Conservation (phyloP, 1,140 invertebrate genomes). For the Danaus melanippus region DNA sequence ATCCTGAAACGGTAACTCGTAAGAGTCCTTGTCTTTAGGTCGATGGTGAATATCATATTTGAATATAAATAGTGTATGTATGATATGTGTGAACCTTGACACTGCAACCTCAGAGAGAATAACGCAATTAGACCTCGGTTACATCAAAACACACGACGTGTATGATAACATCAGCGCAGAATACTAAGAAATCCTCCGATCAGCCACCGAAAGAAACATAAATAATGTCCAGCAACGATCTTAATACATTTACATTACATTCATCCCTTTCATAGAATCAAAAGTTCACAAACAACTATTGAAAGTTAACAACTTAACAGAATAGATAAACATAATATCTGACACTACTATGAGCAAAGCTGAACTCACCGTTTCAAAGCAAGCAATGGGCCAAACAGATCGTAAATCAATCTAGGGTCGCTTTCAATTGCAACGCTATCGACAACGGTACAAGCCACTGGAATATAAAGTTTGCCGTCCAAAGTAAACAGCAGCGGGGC, state of each 20-base stretch:
- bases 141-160: conserved; percentile 49
- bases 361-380: conserved; percentile 55
- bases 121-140: conserved; percentile 42
- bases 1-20: too few relatives aligned
- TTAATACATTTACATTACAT: too few relatives aligned
- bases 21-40: too few relatives aligned
- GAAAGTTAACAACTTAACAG: too few relatives aligned
- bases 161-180: conserved; percentile 41
- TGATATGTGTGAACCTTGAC: conserved; percentile 33
- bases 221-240: too few relatives aligned
- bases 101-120: conserved; percentile 39
- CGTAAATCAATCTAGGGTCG: conserved; percentile 48
- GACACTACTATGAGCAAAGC: background rate
- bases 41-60: background rate
- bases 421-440: conserved; percentile 33
- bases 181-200: conserved; percentile 27
- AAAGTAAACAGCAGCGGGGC: conserved; percentile 38
- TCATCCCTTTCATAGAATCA: too few relatives aligned
- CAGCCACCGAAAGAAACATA: conserved; percentile 35
- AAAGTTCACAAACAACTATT: conserved; percentile 1
- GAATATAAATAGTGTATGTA: background rate
- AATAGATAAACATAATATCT: too few relatives aligned
- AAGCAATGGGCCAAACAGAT: conserved; percentile 25
- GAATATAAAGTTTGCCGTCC: conserved; percentile 34
- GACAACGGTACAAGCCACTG: conserved; percentile 34